Percentiles rank a stretch among this genome's conserved stretches.
These are phyloP conservation scores for Stegophylla sp. DNA, from an alignment of 2,888 invertebrate species.

Conservation along the genomic window DNA sequence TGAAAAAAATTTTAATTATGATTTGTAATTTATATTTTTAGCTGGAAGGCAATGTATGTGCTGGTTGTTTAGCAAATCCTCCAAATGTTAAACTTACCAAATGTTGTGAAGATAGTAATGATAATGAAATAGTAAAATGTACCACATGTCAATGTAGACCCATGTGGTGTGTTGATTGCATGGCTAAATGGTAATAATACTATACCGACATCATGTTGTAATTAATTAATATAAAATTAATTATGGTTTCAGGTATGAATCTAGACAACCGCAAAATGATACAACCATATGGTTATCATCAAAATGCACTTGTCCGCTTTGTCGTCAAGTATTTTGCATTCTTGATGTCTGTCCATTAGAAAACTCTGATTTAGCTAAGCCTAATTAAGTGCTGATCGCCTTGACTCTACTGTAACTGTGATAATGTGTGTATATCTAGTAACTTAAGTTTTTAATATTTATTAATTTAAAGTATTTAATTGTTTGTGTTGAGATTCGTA, in stretches of 20 bases:
- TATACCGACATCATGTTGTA: background rate
- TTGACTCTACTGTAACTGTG: slow-evolving; percentile 23
- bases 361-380: slow-evolving; percentile 33
- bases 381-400: background rate
- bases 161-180: slow-evolving; percentile 87
- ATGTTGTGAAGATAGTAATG: slow-evolving; percentile 69
- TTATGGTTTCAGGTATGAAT: slow-evolving; percentile 73
- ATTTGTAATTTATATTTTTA: background rate
- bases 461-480: slow-evolving; percentile 5
- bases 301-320: slow-evolving; percentile 87
- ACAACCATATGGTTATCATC: slow-evolving; percentile 80
- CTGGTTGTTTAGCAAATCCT: slow-evolving; percentile 83
- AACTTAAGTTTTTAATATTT: slow-evolving; percentile 3
- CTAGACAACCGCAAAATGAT: slow-evolving; percentile 75
- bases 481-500: background rate
- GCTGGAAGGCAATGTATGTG: slow-evolving; percentile 74
- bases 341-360: slow-evolving; percentile 76
- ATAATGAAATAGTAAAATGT: slow-evolving; percentile 55
- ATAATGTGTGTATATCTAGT: slow-evolving; percentile 36
- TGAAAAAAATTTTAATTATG: no score
- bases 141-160: slow-evolving; percentile 77
- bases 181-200: slow-evolving; percentile 75
- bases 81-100: slow-evolving; percentile 82
- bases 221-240: slow-evolving; percentile 5
- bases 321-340: slow-evolving; percentile 83